Percentiles rank a stretch among this genome's conserved stretches.
Conservation (phyloP, 2,113 vertebrate genomes). For the Indicator maculatus region DNA sequence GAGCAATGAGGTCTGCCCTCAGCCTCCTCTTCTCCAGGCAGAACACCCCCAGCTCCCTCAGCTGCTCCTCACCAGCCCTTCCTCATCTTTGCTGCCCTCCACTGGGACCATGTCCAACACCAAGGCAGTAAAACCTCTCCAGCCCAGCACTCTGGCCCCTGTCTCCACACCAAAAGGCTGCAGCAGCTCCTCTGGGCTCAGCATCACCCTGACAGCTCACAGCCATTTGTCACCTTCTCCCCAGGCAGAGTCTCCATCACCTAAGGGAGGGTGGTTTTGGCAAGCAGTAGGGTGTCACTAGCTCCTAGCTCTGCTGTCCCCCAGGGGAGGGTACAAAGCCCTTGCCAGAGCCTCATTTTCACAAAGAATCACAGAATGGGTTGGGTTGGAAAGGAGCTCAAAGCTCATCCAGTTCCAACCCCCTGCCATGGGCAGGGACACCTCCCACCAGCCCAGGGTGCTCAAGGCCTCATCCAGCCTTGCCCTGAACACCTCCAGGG, state of each 20-base stretch:
- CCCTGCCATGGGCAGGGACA: too few species aligned
- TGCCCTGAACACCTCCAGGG: too few species aligned
- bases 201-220: neutral
- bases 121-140: neutral
- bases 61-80: too few species aligned
- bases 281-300: neutral
- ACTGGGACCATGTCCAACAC: neutral
- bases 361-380: too few species aligned
- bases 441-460: too few species aligned
- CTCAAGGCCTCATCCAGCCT: too few species aligned
- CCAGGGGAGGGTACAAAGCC: neutral
- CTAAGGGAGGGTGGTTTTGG: neutral
- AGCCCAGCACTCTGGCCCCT: neutral
- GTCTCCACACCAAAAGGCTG: neutral
- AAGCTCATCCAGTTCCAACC: too few species aligned
- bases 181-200: neutral
- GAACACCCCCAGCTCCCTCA: too few species aligned
- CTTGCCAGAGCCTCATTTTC: neutral
- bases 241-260: neutral
- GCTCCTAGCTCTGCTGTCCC: neutral
- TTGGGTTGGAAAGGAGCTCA: too few species aligned
- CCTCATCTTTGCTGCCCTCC: too few species aligned
- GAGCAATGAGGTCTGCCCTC: too few species aligned
- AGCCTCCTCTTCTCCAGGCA: too few species aligned
- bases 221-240: rapidly evolving